phyloP scores from a whole-genome alignment of 23 tunicate species.

The Trididemnum nubilum region DNA sequence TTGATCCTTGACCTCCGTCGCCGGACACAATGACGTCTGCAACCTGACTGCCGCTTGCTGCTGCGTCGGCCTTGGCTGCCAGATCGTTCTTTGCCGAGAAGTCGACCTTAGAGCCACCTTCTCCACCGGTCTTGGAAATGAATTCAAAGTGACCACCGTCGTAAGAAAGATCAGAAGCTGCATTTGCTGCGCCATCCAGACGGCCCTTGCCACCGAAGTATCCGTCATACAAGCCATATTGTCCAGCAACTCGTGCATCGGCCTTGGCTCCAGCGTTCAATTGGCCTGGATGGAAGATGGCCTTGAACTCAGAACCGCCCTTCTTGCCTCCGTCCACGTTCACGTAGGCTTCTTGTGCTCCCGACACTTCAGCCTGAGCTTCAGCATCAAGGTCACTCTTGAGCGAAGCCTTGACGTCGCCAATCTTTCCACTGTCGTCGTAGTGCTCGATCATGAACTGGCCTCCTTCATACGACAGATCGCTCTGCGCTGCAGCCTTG shows the following conservation, averaged over 20 bases:
- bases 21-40: background rate
- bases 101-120: background rate
- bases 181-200: background rate
- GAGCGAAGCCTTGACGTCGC: slow-evolving; percentile 18
- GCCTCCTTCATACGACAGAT: slow-evolving; percentile 3
- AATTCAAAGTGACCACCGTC: slow-evolving; percentile 6
- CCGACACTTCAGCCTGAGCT: background rate
- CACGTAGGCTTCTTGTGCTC: slow-evolving; percentile 9
- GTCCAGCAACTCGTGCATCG: background rate
- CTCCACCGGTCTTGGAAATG: slow-evolving; percentile 26
- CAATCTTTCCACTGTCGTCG: background rate
- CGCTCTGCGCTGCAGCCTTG: slow-evolving; percentile 21
- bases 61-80: slow-evolving; percentile 11
- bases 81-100: slow-evolving; percentile 8
- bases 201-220: slow-evolving; percentile 21
- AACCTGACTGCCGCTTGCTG: slow-evolving; percentile 19
- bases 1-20: background rate
- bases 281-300: slow-evolving; percentile 14
- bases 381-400: slow-evolving; percentile 6
- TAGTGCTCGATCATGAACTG: background rate
- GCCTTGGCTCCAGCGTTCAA: background rate
- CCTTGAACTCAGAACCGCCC: background rate
- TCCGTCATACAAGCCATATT: background rate
- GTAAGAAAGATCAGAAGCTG: background rate
- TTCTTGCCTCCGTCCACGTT: slow-evolving; percentile 24